Base-by-base conservation (phyloP, 2,113 vertebrate species). In the Oxygymnocypris stewartii region DNA sequence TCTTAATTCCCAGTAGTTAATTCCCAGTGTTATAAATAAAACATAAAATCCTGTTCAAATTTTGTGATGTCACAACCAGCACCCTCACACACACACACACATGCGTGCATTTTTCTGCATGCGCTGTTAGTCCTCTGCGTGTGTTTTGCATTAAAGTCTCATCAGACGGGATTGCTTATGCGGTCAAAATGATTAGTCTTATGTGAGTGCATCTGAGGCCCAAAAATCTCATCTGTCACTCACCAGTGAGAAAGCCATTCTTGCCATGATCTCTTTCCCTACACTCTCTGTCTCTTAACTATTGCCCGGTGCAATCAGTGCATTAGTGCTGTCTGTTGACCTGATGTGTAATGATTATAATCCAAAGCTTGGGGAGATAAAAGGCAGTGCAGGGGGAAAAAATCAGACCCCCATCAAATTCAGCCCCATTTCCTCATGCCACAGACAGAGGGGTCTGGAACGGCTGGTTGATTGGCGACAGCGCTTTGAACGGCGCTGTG, bases 331-430 rank as follows among this genome's bases (percentile, higher is more conserved):
- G 82, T 86, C 61, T 79, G 88, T 51, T 81, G 9, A 63, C 76
- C 81, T 59, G 35, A 75, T 85, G 76, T 74, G 83, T 87, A 87
- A 87, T 81, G 82, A 74, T 76, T 77, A 51, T 49, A 74, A 89
- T 87, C 82, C 71, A 78, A 84, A n/a, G 69, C 75, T 73, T 35
- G 75, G 89, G 84, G 89, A 90, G 93, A 90, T 87, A 90, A 88
- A 82, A 86, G 86, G 73, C 35, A n/a, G 77, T 16, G 79, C 74
- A 61, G 84, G 89, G 85, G 84, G 79, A 87, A 84, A 87, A 88
- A 86, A 91, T 91, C 88, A 87, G 42, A 88, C 90, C 92, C 91
- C 92, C 91, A 91, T 93, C 90, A 89, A 86, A 85, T 87, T 84
- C 57, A 44, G 51, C 16, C 44, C 81, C 84, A 82, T 93, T 91